Conservation (phyloP, 2,113 vertebrate species). For the Ia io region DNA sequence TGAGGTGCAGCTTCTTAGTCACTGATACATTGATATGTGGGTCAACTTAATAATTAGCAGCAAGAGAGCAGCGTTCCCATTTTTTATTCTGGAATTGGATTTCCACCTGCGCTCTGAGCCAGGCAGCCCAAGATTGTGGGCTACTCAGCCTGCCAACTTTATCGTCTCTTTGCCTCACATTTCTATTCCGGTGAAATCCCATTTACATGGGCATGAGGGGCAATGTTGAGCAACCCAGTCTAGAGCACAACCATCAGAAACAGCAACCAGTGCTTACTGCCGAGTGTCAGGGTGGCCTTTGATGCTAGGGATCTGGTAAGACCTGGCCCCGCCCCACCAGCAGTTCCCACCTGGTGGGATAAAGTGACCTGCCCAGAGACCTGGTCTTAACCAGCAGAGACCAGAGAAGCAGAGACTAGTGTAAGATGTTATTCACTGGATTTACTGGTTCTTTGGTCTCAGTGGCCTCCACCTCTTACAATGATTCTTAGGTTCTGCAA, state of each 20-base stretch:
- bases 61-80: not conserved
- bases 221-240: not conserved
- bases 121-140: not conserved
- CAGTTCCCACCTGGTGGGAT: not conserved
- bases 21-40: accelerated
- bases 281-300: not conserved
- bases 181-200: not conserved
- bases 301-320: accelerated
- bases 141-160: not conserved
- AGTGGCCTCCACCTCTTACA: not conserved
- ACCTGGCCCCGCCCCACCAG: not conserved
- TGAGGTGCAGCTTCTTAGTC: not conserved
- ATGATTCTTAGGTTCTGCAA: not conserved
- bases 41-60: not conserved
- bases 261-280: too few relatives aligned
- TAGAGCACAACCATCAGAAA: not conserved
- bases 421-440: not conserved
- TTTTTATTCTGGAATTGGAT: not conserved
- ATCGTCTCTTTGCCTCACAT: accelerated
- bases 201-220: not conserved
- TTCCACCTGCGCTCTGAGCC: not conserved
- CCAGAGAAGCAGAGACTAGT: not conserved
- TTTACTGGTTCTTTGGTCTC: not conserved
- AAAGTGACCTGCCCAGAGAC: not conserved
- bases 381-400: accelerated